phyloP scores from a whole-genome alignment of 1,140 invertebrate species.

The Ips typographus region DNA sequence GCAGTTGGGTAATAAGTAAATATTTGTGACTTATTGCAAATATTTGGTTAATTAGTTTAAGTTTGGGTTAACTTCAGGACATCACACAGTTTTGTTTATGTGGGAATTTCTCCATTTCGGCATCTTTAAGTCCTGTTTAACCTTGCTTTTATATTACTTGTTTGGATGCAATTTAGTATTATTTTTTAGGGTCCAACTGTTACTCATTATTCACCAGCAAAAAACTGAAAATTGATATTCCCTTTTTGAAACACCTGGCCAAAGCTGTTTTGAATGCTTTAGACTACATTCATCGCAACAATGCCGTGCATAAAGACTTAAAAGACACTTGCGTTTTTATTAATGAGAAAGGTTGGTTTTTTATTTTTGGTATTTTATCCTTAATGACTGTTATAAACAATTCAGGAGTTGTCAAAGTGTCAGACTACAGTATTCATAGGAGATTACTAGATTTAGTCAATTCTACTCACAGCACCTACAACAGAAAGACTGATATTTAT shows the following conservation, averaged over 20 bases:
- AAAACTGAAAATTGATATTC: constrained; percentile 60
- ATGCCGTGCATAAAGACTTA: constrained; percentile 76
- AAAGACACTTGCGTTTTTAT: constrained; percentile 64
- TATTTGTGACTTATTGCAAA: background rate
- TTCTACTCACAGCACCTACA: constrained; percentile 57
- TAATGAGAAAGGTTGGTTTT: constrained; percentile 47
- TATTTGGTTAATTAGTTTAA: background rate
- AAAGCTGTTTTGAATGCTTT: constrained; percentile 67
- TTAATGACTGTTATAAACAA: background rate
- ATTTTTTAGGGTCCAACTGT: constrained; percentile 37
- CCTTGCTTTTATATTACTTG: background rate
- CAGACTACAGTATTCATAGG: constrained; percentile 73
- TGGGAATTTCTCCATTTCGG: background rate
- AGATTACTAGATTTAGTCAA: constrained; percentile 59
- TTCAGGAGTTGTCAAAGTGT: constrained; percentile 58
- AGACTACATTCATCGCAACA: constrained; percentile 73
- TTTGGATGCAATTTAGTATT: background rate
- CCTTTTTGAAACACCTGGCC: constrained; percentile 64
- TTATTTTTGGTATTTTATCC: background rate
- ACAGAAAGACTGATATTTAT: constrained; percentile 73
- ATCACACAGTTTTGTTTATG: too few relatives aligned
- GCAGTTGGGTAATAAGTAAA: constrained; percentile 3
- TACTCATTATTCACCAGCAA: constrained; percentile 53
- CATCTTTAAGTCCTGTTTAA: background rate
- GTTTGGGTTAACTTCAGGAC: too few relatives aligned